phyloP scores from a whole-genome alignment of 2,113 vertebrate species.

The Octodon degus region DNA sequence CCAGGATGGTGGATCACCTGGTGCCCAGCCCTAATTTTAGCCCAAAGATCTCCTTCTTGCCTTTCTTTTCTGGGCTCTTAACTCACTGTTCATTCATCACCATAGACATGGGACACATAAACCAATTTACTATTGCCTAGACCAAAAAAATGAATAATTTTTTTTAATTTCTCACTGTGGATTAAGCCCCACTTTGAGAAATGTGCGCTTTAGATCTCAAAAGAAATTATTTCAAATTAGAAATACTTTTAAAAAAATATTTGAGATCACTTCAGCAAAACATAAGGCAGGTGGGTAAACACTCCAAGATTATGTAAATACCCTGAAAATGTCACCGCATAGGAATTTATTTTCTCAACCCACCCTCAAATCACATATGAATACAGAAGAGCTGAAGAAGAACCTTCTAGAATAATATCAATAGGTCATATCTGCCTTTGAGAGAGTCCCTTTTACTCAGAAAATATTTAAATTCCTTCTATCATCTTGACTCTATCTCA shows the following conservation, averaged over 20 bases:
- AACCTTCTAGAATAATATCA: conserved; percentile 20
- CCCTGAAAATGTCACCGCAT: background rate
- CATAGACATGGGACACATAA: background rate
- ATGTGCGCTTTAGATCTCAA: background rate
- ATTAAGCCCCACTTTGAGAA: background rate
- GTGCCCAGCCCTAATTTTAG: background rate
- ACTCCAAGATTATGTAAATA: background rate
- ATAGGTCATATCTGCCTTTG: background rate
- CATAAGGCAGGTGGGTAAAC: background rate
- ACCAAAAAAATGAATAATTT: background rate
- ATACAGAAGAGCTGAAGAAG: background rate
- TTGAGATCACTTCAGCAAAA: background rate
- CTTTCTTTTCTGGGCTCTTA: background rate
- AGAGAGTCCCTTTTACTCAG: background rate
- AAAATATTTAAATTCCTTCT: conserved; percentile 19
- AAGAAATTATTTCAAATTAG: conserved; percentile 39
- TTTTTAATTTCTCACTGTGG: background rate
- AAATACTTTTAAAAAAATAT: conserved; percentile 14
- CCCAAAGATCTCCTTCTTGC: background rate
- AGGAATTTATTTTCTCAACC: conserved; percentile 36
- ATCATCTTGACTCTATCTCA: background rate
- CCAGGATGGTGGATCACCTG: background rate
- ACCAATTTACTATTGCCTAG: background rate
- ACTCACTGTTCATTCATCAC: background rate
- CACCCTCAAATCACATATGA: conserved; percentile 1